Conservation (phyloP, 2,113 vertebrate species). For the Cyanoramphus novaezelandiae region DNA sequence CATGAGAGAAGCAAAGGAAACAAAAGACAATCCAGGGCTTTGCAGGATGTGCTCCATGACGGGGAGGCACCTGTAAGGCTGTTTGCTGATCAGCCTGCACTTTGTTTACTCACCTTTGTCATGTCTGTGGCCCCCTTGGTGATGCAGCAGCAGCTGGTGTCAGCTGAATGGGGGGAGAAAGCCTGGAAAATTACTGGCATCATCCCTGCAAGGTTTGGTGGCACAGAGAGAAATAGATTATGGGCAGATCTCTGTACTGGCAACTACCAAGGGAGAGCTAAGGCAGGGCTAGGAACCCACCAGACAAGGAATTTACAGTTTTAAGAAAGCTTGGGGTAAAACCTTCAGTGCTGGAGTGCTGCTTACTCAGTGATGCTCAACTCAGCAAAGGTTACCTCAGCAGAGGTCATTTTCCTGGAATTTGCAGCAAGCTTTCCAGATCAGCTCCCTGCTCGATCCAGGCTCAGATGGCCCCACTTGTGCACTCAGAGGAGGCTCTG, state of each 20-base stretch:
- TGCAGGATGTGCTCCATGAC: not conserved
- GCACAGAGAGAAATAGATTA: not conserved
- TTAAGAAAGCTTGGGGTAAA: not conserved
- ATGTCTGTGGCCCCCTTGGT: not conserved
- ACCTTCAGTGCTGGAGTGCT: not conserved
- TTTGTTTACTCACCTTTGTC: slow-evolving; percentile 9
- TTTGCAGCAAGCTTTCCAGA: not conserved
- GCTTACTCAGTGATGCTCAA: not conserved
- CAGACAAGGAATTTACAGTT: not conserved
- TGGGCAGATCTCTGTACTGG: not conserved
- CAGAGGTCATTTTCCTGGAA: not conserved
- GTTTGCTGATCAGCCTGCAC: not conserved
- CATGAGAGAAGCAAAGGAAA: slow-evolving; percentile 18
- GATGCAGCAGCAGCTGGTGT: not conserved
- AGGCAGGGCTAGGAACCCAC: not conserved
- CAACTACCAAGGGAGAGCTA: not conserved
- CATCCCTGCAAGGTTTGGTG: not conserved
- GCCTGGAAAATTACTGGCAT: slow-evolving; percentile 53
- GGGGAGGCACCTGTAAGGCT: not conserved
- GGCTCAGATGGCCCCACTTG: not conserved
- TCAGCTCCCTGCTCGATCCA: not conserved
- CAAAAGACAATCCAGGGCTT: not conserved
- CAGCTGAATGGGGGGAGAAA: not conserved
- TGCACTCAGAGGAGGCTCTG: not conserved
- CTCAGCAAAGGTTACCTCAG: not conserved